A percentile compares a stretch with the other conserved stretches of the same genome.
Conservation (phyloP, 2,888 invertebrate species). For the Eucera pruinosa region DNA sequence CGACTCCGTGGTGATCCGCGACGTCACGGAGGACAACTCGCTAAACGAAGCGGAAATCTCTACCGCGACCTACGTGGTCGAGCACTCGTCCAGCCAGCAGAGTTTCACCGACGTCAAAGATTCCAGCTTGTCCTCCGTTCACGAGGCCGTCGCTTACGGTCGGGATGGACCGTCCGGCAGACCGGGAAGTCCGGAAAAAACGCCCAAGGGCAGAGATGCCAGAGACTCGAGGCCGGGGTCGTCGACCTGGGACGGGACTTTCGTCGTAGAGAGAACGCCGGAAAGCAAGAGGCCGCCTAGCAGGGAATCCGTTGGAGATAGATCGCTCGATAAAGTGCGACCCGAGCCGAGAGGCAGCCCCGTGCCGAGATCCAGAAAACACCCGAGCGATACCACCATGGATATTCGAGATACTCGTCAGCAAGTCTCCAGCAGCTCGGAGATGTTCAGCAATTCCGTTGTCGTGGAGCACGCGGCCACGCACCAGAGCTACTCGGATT, state of each 20-base stretch:
- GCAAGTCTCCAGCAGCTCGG: conserved; percentile 50
- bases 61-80: conserved; percentile 77
- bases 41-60: conserved; percentile 79
- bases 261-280: conserved; percentile 66
- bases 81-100: conserved; percentile 78
- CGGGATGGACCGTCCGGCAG: conserved; percentile 47
- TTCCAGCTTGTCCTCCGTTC: conserved; percentile 64
- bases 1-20: conserved; percentile 69
- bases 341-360: neutral
- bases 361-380: conserved; percentile 44
- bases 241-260: conserved; percentile 80
- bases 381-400: conserved; percentile 69
- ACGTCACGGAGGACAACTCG: conserved; percentile 72
- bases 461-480: conserved; percentile 64
- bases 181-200: conserved; percentile 68
- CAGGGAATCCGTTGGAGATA: conserved; percentile 37
- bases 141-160: conserved; percentile 59
- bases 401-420: conserved; percentile 57
- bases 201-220: conserved; percentile 60
- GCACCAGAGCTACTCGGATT: conserved; percentile 72
- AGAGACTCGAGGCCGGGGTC: conserved; percentile 74
- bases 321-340: conserved; percentile 30
- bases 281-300: conserved; percentile 46
- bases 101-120: conserved; percentile 75
- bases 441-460: conserved; percentile 61